Base-by-base conservation (phyloP, 2,797 vertebrate species). In the Glyptemys insculpta region DNA sequence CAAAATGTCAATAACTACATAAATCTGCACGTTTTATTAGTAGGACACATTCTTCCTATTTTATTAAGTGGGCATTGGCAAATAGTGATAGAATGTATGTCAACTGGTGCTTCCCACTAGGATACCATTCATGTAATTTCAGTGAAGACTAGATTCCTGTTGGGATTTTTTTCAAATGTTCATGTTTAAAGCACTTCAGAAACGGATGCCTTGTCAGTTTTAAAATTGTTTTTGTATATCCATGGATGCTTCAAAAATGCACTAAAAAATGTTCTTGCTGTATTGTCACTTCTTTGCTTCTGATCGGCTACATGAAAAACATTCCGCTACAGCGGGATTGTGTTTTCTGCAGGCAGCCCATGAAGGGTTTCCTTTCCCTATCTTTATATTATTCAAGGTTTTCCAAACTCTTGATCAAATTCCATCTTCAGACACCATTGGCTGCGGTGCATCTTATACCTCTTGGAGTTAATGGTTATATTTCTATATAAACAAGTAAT, bases 51-150 rank as follows among this genome's bases (percentile, higher is more conserved):
- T 93, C 95, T 91, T 23, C 86, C 1, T 85, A 21, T 88, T 53
- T 79, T 91, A 10, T 1, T 19, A 65, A 78, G 27, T 80, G 86
- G 81, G 7, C 65, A 56, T 81, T 94, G 85, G 79, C 91, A 93
- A 93, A 54, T 59, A 44, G 65, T 57, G 37, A 16, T 1, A 68
- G 72, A 85, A 86, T 85, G 81, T 11, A 23, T 44, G 87, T 91
- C 16, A 23, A 25, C 92, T 93, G 79, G 62, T 4, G 81, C 92
- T 3, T 94, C 94, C 56, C 34, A 7, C 16, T 27, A 34, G 6
- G 83, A 91, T 96, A 91, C 87, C 72, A 44, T 62, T 81, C 84
- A 78, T 80, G 27, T 87, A 80, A 53, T 83, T 87, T 57, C 76
- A 86, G 53, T 62, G 50, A 91, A 79, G 54, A 81, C 12, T 41